Evolutionary conservation across 2,113 vertebrate genomes (phyloP).

Genomic region (Ageneiosus marmoratus): DNA sequence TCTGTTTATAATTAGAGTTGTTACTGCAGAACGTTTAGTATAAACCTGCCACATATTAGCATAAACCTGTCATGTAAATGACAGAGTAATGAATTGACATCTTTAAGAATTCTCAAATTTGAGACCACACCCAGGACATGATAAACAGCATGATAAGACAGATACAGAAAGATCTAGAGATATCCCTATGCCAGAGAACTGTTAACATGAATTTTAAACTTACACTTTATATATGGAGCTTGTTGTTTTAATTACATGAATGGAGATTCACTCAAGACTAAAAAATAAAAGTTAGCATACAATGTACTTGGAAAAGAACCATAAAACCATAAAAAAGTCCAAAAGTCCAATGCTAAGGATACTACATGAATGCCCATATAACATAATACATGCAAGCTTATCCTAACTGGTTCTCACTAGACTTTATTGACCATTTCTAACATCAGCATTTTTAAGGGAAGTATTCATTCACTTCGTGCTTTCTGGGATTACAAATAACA

Average conservation of each 20-base stretch:
- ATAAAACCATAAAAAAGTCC: neutral
- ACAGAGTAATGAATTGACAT: too few species aligned
- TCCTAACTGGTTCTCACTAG: neutral
- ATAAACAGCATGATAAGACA: neutral
- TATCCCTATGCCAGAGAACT: neutral
- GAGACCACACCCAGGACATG: conserved; percentile 1
- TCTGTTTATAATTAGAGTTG: too few species aligned
- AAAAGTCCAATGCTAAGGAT: neutral
- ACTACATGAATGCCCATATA: neutral
- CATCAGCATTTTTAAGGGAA: neutral
- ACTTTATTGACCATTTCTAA: neutral
- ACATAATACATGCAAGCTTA: neutral
- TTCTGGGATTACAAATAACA: neutral
- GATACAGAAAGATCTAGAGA: neutral
- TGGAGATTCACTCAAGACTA: neutral
- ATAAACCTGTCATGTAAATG: neutral
- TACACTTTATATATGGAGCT: neutral
- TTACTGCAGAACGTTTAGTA: neutral
- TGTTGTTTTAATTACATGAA: neutral
- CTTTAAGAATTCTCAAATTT: too few species aligned
- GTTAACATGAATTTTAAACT: too few species aligned
- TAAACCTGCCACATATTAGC: too few species aligned
- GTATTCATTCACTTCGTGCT: too few species aligned
- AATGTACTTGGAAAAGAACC: neutral
- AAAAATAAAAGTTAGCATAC: neutral